Percentiles rank a stretch among this genome's conserved stretches.
Evolutionary conservation across 1,140 invertebrate genomes (phyloP).

Genomic region (Bombus superbus): DNA sequence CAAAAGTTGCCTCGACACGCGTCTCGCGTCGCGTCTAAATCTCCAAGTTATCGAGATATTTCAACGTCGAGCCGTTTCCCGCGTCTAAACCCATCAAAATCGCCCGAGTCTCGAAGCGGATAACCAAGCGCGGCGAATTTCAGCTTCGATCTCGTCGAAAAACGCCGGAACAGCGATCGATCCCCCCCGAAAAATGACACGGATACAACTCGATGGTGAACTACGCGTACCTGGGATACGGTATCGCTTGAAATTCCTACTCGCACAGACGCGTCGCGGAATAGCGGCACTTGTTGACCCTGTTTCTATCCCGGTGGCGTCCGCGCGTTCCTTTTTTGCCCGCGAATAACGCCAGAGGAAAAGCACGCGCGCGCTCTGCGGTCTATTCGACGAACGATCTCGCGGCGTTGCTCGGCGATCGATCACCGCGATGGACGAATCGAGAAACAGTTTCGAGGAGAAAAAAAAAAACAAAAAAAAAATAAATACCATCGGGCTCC

Average conservation of each 20-base stretch:
- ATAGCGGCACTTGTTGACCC: conserved; percentile 3
- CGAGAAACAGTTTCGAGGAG: not conserved
- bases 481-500: conserved; percentile 4
- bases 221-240: not conserved
- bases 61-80: not conserved
- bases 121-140: not conserved
- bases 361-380: not conserved
- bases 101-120: not conserved
- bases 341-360: conserved; percentile 2
- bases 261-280: not conserved
- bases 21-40: not conserved
- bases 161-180: not conserved
- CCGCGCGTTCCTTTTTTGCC: not conserved
- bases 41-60: not conserved
- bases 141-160: not conserved
- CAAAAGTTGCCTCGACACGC: not conserved
- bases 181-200: not conserved
- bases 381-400: conserved; percentile 38
- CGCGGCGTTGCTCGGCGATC: conserved; percentile 11
- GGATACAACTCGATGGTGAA: not conserved
- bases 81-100: not conserved
- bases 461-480: not conserved
- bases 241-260: not conserved
- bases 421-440: conserved; percentile 22
- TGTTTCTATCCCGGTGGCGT: not conserved